phyloP scores from a whole-genome alignment of 2,113 vertebrate species.

The Eulemur macaco region DNA sequence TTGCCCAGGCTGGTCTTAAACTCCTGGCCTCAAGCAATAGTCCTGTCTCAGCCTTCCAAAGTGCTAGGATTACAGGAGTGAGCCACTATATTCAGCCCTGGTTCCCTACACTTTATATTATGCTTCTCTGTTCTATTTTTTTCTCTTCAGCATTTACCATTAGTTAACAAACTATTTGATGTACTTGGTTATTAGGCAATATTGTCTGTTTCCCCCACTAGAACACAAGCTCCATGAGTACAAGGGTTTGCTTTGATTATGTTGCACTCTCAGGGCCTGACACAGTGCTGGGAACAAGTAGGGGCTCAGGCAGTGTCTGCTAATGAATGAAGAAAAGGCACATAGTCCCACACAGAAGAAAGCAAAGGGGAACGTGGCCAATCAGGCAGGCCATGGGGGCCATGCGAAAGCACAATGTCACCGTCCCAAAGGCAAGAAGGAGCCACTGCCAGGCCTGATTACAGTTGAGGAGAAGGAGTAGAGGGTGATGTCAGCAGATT shows the following conservation, averaged over 20 bases:
- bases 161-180: neutral
- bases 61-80: too few relatives aligned
- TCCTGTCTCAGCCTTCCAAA: too few relatives aligned
- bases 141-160: neutral
- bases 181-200: neutral
- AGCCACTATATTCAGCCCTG: too few relatives aligned
- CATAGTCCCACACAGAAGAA: neutral
- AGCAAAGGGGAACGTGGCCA: neutral
- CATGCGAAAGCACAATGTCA: neutral
- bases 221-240: neutral
- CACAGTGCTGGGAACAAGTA: neutral
- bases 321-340: neutral
- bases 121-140: neutral
- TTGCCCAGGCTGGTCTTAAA: too few relatives aligned
- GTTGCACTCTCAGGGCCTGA: neutral
- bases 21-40: too few relatives aligned
- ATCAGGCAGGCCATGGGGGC: neutral
- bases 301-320: neutral
- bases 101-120: neutral
- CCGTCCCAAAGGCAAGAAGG: neutral
- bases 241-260: neutral
- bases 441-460: neutral
- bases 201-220: neutral
- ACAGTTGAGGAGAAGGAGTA: neutral
- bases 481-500: neutral